These are phyloP conservation scores for Spea multiplicata DNA, from an alignment of 2,113 vertebrate genomes.

Conservation along the genomic window DNA sequence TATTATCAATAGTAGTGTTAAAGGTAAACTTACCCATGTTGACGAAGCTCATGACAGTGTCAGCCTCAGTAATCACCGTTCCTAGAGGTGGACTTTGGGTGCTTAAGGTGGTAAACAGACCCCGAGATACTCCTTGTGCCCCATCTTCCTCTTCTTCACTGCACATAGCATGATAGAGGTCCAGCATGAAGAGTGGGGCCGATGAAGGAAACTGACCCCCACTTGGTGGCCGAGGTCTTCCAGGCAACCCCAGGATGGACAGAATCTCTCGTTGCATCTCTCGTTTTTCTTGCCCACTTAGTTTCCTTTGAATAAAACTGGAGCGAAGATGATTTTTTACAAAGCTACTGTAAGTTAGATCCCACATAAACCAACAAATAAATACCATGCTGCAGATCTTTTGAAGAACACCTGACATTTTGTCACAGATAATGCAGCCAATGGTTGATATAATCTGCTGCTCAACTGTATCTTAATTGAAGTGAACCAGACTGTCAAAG, in stretches of 20 bases:
- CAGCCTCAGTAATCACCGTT: slow-evolving; percentile 77
- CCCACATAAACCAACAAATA: slow-evolving; percentile 49
- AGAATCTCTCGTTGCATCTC: slow-evolving; percentile 91
- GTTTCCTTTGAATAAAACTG: slow-evolving; percentile 67
- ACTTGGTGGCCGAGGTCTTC: slow-evolving; percentile 69
- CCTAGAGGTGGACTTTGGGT: slow-evolving; percentile 72
- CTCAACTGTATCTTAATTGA: not conserved
- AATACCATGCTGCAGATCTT: slow-evolving; percentile 50
- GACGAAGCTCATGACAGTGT: slow-evolving; percentile 95
- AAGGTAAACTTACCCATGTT: slow-evolving; percentile 81
- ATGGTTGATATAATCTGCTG: not conserved
- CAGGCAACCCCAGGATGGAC: slow-evolving; percentile 81
- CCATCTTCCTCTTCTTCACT: slow-evolving; percentile 57
- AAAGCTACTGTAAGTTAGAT: slow-evolving; percentile 61
- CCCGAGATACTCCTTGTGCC: slow-evolving; percentile 52
- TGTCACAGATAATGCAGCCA: not conserved
- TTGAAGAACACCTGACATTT: slow-evolving; percentile 5
- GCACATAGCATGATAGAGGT: slow-evolving; percentile 87
- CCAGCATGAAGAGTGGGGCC: slow-evolving; percentile 92
- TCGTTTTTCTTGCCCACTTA: slow-evolving; percentile 82
- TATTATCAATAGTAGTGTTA: not conserved
- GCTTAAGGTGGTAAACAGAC: slow-evolving; percentile 73
- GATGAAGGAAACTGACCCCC: slow-evolving; percentile 77
- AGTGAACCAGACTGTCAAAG: not conserved
- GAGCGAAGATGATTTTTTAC: slow-evolving; percentile 70